phyloP scores from a whole-genome alignment of 2,113 vertebrate species.

The Centropus bengalensis region DNA sequence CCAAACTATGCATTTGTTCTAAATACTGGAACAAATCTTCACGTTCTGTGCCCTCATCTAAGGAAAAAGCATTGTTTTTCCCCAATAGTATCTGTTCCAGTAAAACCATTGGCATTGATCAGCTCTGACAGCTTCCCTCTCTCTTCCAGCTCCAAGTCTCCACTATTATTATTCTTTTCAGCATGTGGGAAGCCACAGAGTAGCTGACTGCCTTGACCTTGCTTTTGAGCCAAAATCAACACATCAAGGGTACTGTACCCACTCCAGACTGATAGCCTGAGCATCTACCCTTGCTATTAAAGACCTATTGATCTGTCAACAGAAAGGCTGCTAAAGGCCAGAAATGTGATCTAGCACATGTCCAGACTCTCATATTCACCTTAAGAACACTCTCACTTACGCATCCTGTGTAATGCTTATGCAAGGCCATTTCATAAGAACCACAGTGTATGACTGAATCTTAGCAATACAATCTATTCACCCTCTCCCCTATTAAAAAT shows the following conservation, averaged over 20 bases:
- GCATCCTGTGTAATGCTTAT: neutral
- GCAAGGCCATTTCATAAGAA: neutral
- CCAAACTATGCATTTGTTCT: neutral
- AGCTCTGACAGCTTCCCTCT: neutral
- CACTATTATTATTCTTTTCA: neutral
- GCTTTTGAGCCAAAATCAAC: neutral
- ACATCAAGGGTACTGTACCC: neutral
- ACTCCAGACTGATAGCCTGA: neutral
- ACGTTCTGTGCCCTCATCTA: neutral
- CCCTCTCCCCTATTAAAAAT: neutral
- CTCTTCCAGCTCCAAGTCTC: neutral
- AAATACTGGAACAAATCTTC: neutral
- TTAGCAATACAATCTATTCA: neutral
- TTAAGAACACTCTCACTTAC: neutral
- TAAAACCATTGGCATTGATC: neutral
- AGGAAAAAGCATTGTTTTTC: neutral
- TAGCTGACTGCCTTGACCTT: neutral
- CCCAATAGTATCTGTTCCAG: neutral
- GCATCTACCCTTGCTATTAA: neutral
- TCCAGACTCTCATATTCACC: neutral
- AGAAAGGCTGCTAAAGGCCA: neutral
- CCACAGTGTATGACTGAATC: neutral
- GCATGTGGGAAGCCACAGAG: neutral
- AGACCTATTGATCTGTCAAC: neutral
- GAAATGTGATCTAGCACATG: neutral